A percentile compares a stretch with the other conserved stretches of the same genome.
These are phyloP conservation scores for Julus scandinavius DNA, from an alignment of 2,888 invertebrate genomes.

Conservation along the genomic window DNA sequence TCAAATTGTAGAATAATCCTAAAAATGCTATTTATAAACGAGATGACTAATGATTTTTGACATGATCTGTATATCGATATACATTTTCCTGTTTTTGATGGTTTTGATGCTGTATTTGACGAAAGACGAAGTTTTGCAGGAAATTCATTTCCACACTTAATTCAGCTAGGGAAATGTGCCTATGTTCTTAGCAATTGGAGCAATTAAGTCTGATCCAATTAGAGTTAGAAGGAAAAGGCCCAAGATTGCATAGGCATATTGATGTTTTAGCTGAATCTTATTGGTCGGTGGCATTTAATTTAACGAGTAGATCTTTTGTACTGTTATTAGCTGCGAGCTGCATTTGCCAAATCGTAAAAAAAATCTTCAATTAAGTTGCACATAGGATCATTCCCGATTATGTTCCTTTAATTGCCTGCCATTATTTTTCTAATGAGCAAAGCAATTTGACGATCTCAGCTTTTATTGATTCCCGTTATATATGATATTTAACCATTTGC, in stretches of 20 bases:
- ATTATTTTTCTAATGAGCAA: constrained; percentile 25
- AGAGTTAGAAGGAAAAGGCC: constrained; percentile 28
- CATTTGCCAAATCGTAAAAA: background rate
- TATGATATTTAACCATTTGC: background rate
- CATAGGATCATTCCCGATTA: background rate
- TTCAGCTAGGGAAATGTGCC: background rate
- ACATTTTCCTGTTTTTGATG: background rate
- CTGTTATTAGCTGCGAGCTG: background rate
- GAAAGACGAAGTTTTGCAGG: background rate
- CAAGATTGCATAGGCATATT: background rate
- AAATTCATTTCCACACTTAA: constrained; percentile 21
- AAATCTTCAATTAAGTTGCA: background rate
- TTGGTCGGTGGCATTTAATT: constrained; percentile 21
- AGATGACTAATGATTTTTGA: background rate
- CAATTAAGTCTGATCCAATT: constrained; percentile 16
- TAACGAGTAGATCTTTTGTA: background rate
- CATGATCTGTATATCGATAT: too few relatives aligned
- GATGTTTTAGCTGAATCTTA: background rate
- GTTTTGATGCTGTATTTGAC: background rate
- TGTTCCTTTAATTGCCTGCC: background rate
- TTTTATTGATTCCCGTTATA: background rate
- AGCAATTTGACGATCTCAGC: background rate
- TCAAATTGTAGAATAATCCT: background rate
- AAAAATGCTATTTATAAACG: background rate
- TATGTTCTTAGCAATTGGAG: background rate